Base-by-base conservation (phyloP, 2,888 invertebrate genomes). In the Mythimna loreyi region DNA sequence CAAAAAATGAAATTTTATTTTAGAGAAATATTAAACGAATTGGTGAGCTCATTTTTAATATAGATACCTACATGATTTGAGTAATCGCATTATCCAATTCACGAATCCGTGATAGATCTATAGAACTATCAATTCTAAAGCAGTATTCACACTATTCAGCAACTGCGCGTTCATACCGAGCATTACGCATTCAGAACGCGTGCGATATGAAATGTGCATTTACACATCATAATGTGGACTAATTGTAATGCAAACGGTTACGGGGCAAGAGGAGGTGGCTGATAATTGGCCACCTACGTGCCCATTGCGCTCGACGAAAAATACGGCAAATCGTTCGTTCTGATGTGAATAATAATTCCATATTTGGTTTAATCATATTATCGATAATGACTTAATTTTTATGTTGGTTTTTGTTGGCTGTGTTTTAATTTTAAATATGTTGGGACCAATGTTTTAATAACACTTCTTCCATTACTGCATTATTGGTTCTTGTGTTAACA, bases 171-270 rank as follows among this genome's bases (percentile, higher is more conserved):
- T 58, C 43, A 49, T 9, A 59, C n/a, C 36, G 50, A 40, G 50
- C 73, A 84, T 86, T 86, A 82, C 65, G 80, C 64, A 89, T 89
- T 87, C 89, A 80, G 72, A 23, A 53, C 72, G 49, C 77, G 79
- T 86, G 85, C 83, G 78, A 80, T 83, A 84, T 86, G 86, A 86
- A 87, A 86, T 85, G 83, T 84, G 83, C 89, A 87, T 83, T 90
- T 89, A 89, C 90, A 88, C 89, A 86, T 90, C 89, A 86, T 90
- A 86, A 89, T 88, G 85, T 76, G 61, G 72, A 72, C 85, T 88
- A 88, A 89, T 90, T 89, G 87, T 84, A 83, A 89, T 89, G 87
- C 88, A 84, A 87, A 86, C 85, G 80, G 85, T 75, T 75, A 72
- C 79, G 83, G 61, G 78, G 78, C 65, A 57, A 56, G 67, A 72